Evolutionary conservation across 2,113 vertebrate species (phyloP).

Genomic region (Vombatus ursinus): DNA sequence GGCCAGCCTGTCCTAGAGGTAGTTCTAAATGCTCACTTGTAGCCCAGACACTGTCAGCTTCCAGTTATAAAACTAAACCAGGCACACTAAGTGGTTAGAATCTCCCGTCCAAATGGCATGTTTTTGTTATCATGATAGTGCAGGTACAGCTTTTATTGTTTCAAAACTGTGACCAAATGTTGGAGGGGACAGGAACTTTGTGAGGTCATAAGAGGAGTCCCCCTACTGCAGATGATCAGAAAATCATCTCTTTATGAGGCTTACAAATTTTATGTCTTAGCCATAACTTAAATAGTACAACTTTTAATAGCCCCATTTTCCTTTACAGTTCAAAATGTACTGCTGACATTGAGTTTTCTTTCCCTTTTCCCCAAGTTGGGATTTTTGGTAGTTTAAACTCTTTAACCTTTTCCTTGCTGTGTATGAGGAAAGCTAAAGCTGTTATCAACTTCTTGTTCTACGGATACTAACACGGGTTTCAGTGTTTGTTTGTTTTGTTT

Average conservation of each 20-base stretch:
- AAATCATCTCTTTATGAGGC: constrained; percentile 58
- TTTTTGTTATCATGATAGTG: background rate
- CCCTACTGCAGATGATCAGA: constrained; percentile 63
- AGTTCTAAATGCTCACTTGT: constrained; percentile 67
- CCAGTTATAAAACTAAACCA: constrained; percentile 57
- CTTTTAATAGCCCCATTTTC: constrained; percentile 64
- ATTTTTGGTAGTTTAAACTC: constrained; percentile 74
- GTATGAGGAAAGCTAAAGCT: constrained; percentile 84
- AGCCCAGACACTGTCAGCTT: constrained; percentile 67
- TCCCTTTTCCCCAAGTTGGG: constrained; percentile 53
- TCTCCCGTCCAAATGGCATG: constrained; percentile 25
- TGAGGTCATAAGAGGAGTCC: constrained; percentile 52
- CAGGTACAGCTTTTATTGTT: constrained; percentile 57
- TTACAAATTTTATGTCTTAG: constrained; percentile 58
- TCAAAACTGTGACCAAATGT: constrained; percentile 45
- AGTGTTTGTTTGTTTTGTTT: constrained; percentile 88
- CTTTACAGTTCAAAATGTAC: constrained; percentile 69
- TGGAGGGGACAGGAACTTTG: constrained; percentile 54
- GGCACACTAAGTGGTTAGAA: constrained; percentile 48
- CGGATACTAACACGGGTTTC: constrained; percentile 98
- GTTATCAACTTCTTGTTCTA: constrained; percentile 84
- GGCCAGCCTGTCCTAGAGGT: constrained; percentile 64
- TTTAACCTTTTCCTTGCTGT: constrained; percentile 83
- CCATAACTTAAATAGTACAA: constrained; percentile 55
- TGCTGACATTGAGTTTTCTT: constrained; percentile 75